Percentiles rank a stretch among this genome's conserved stretches.
Evolutionary conservation across 2,888 invertebrate species (phyloP).

Genomic region (Megalurothrips usitatus): DNA sequence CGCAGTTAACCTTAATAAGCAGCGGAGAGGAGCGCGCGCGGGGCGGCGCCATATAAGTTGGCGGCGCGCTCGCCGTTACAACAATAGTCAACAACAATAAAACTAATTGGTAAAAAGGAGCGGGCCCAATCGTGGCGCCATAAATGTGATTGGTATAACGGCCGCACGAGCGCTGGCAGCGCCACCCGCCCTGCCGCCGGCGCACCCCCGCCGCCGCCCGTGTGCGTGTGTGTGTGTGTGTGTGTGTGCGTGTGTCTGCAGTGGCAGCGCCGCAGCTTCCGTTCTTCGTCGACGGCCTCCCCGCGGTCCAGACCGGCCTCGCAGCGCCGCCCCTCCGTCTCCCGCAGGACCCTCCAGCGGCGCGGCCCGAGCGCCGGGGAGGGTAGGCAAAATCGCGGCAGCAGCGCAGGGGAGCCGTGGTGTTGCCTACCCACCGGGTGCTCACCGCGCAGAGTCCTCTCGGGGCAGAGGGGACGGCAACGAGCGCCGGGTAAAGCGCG

Average conservation of each 20-base stretch:
- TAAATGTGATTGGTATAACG: constrained; percentile 14
- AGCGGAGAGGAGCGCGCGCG: not conserved
- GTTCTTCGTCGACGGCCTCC: not conserved
- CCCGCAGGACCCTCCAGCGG: too few species aligned
- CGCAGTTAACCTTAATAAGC: constrained; percentile 23
- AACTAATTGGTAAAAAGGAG: constrained; percentile 17
- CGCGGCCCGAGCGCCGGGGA: too few species aligned
- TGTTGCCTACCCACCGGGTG: too few species aligned
- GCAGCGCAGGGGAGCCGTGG: too few species aligned
- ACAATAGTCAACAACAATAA: constrained; percentile 24
- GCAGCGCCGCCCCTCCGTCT: too few species aligned
- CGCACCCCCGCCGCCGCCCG: not conserved
- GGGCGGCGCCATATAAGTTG: too few species aligned
- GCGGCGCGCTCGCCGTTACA: constrained; percentile 1
- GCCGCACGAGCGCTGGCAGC: not conserved
- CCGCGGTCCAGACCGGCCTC: not conserved
- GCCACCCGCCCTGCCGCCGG: not conserved
- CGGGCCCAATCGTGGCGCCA: constrained; percentile 7
- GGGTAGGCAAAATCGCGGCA: too few species aligned
- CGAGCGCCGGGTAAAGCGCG: too few species aligned
- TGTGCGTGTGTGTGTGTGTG: too few species aligned
- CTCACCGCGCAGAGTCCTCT: too few species aligned
- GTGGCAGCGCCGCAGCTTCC: not conserved
- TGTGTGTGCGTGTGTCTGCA: too few species aligned
- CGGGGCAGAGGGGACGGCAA: too few species aligned